phyloP scores from a whole-genome alignment of 2,888 invertebrate genomes.

The Hedya salicella region DNA sequence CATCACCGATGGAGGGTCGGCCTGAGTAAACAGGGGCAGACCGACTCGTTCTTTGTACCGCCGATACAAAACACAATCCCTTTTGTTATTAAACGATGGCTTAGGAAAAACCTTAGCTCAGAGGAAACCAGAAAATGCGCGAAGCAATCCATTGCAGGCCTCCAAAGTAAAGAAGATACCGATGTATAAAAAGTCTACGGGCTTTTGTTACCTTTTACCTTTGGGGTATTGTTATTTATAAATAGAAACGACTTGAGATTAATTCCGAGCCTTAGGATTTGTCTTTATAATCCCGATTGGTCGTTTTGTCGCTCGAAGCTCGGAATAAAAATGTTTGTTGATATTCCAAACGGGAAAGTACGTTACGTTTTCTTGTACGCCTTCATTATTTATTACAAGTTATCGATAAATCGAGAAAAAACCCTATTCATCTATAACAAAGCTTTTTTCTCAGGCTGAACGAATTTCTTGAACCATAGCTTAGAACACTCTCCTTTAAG shows the following conservation, averaged over 20 bases:
- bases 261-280: constrained; percentile 8
- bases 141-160: background rate
- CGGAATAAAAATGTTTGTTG: background rate
- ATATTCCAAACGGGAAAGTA: no score
- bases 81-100: constrained; percentile 27
- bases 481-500: no score
- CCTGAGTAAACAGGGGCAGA: constrained; percentile 33
- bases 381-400: no score
- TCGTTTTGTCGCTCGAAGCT: constrained; percentile 3
- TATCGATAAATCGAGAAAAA: no score
- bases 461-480: no score
- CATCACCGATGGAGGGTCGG: constrained; percentile 24
- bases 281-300: constrained; percentile 21
- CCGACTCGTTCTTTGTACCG: constrained; percentile 13
- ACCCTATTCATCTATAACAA: no score
- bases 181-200: background rate
- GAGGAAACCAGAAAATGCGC: constrained; percentile 10
- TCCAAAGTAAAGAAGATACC: background rate
- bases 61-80: constrained; percentile 19
- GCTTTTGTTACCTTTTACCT: background rate
- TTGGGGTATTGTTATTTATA: background rate
- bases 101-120: constrained; percentile 13
- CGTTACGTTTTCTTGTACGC: no score
- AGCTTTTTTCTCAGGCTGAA: no score
- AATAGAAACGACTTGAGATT: constrained; percentile 15